A percentile compares a stretch with the other conserved stretches of the same genome.
Evolutionary conservation across 2,797 vertebrate species (phyloP).

Genomic region (Lagodon rhomboides): DNA sequence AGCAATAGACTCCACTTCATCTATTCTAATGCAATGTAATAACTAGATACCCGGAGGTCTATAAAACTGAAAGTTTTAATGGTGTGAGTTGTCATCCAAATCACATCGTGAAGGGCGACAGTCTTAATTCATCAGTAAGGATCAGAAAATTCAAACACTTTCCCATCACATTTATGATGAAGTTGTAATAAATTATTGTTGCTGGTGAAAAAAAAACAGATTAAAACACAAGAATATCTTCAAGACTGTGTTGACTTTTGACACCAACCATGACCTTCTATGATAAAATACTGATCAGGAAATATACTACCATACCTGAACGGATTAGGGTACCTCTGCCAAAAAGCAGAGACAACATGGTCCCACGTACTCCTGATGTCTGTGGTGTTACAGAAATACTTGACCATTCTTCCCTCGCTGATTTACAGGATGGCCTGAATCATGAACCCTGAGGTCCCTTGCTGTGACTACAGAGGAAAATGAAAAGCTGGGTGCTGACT

Average conservation of each 20-base stretch:
- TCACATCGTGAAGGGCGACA: background rate
- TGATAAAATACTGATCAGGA: background rate
- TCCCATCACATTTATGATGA: background rate
- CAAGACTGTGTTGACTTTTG: background rate
- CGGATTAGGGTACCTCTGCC: conserved; percentile 88
- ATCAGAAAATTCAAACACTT: background rate
- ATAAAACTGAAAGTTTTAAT: background rate
- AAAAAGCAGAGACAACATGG: conserved; percentile 86
- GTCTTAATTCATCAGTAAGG: background rate
- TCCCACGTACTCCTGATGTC: conserved; percentile 85
- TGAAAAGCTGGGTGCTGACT: conserved; percentile 58
- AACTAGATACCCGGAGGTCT: background rate
- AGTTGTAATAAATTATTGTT: background rate
- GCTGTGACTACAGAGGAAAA: conserved; percentile 34
- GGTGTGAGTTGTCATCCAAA: background rate
- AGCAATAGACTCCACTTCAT: background rate
- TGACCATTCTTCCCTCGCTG: conserved; percentile 80
- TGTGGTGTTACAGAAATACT: conserved; percentile 79
- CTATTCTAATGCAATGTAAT: background rate
- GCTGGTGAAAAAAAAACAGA: background rate
- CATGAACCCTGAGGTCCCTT: conserved; percentile 32
- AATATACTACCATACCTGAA: conserved; percentile 79
- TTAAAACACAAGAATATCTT: background rate
- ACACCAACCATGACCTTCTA: background rate
- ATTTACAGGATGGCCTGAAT: conserved; percentile 35